A percentile compares a stretch with the other conserved stretches of the same genome.
Evolutionary conservation across 1,140 invertebrate species (phyloP).

Genomic region (Lepidotrigona ventralis): DNA sequence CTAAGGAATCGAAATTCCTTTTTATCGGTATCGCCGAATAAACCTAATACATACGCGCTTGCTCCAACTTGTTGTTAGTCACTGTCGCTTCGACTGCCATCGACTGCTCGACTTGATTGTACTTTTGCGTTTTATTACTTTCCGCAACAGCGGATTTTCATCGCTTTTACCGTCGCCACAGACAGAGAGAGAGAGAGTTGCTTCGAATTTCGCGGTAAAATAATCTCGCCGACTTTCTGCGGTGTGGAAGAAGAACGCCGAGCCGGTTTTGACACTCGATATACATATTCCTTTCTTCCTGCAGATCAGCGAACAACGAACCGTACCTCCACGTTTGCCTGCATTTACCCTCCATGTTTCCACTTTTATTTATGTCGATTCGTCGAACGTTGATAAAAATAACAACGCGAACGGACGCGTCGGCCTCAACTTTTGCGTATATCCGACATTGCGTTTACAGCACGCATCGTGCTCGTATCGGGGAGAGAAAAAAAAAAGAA

Average conservation of each 20-base stretch:
- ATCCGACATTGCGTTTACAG: too few species aligned
- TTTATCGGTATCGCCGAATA: too few species aligned
- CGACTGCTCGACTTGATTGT: background rate
- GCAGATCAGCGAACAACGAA: too few species aligned
- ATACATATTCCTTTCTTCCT: background rate
- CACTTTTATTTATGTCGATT: background rate
- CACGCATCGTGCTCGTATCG: background rate
- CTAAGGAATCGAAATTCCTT: too few species aligned
- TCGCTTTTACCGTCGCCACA: background rate
- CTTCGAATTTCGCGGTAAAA: background rate
- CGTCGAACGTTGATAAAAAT: background rate
- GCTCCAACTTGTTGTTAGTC: background rate
- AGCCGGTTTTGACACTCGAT: conserved; percentile 9
- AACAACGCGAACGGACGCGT: background rate
- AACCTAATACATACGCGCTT: background rate
- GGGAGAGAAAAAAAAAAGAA: background rate
- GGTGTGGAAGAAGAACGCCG: background rate
- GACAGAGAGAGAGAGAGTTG: background rate
- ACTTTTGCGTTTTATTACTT: background rate
- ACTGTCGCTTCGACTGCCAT: background rate
- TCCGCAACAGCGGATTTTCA: background rate
- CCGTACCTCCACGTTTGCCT: too few species aligned
- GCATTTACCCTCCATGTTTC: background rate
- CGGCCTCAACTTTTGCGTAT: background rate
- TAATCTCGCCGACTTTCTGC: conserved; percentile 10